phyloP scores from a whole-genome alignment of 2,888 invertebrate species.

The Calliphora vomitoria region DNA sequence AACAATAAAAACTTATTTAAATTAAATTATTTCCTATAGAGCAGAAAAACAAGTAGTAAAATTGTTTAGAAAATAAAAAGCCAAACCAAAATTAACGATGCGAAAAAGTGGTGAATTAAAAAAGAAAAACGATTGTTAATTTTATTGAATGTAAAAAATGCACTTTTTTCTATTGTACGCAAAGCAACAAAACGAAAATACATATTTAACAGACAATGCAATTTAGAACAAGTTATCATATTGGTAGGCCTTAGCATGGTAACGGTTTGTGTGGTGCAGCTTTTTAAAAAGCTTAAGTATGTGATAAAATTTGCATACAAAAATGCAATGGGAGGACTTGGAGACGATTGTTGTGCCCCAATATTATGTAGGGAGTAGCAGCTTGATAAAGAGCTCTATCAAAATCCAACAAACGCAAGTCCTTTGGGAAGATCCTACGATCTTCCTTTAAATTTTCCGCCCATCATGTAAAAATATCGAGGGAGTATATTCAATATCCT shows the following conservation, averaged over 20 bases:
- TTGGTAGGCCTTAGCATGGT: neutral
- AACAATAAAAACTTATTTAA: conserved; percentile 1
- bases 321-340: too few relatives aligned
- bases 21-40: conserved; percentile 19
- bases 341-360: too few relatives aligned
- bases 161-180: neutral
- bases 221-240: neutral
- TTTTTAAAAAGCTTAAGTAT: too few relatives aligned
- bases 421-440: too few relatives aligned
- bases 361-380: too few relatives aligned
- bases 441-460: too few relatives aligned
- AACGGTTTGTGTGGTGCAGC: neutral
- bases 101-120: conserved; percentile 39
- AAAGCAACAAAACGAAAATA: neutral
- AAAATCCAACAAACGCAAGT: too few relatives aligned
- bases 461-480: too few relatives aligned
- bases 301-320: too few relatives aligned
- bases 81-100: conserved; percentile 51
- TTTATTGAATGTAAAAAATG: neutral
- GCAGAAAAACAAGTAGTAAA: conserved; percentile 25
- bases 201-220: conserved; percentile 2
- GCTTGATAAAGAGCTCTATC: too few relatives aligned
- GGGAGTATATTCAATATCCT: too few relatives aligned
- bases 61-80: neutral
- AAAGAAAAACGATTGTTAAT: neutral